Evolutionary conservation across 1,140 invertebrate species (phyloP).

Genomic region (Bilobella aurantiaca): DNA sequence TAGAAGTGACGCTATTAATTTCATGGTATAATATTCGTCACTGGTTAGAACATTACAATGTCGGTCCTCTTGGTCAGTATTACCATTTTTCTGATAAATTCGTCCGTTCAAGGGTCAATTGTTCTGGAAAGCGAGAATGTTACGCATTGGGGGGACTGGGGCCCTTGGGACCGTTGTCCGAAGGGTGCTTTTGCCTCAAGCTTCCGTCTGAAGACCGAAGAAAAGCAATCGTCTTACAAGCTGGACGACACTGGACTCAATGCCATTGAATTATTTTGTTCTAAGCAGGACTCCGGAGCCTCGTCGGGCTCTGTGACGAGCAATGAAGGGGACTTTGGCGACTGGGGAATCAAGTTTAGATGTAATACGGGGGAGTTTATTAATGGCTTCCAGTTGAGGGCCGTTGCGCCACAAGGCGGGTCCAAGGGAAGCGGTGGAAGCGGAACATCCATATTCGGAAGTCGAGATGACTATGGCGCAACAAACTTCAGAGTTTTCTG

Average conservation of each 20-base stretch:
- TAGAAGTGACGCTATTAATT: too few relatives aligned
- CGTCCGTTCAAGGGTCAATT: not conserved
- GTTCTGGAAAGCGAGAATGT: slow-evolving; percentile 3
- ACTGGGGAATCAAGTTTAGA: not conserved
- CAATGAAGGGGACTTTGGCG: not conserved
- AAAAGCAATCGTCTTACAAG: not conserved
- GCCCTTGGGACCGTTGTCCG: not conserved
- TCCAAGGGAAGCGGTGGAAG: not conserved
- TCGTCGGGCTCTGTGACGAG: not conserved
- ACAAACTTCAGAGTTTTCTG: not conserved
- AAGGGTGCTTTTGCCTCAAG: not conserved
- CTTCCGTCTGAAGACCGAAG: not conserved
- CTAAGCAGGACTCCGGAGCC: not conserved
- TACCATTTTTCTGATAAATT: not conserved
- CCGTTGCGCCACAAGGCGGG: not conserved
- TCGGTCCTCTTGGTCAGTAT: too few relatives aligned
- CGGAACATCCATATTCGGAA: not conserved
- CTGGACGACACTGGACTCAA: slow-evolving; percentile 4
- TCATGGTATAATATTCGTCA: not conserved
- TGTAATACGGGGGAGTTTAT: not conserved
- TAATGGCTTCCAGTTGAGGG: not conserved
- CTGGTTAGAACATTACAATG: too few relatives aligned
- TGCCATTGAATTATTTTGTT: not conserved
- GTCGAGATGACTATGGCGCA: not conserved
- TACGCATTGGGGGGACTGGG: not conserved